These are phyloP conservation scores for Euborellia annulipes DNA, from an alignment of 1,140 invertebrate species.

Conservation along the genomic window DNA sequence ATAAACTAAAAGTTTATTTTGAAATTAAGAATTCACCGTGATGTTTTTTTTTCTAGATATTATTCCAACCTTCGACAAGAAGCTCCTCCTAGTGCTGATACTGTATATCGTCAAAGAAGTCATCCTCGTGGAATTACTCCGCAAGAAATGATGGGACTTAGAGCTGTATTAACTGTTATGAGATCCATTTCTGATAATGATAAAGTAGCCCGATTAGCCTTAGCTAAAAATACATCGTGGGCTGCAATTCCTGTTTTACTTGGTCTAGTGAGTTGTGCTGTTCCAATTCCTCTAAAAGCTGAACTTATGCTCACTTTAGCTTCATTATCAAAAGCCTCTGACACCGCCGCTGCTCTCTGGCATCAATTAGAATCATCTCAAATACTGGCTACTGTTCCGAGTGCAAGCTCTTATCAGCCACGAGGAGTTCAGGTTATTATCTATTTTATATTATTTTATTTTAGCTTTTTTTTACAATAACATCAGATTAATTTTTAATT, in stretches of 20 bases:
- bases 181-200: conserved; percentile 54
- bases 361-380: conserved; percentile 72
- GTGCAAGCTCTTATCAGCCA: conserved; percentile 43
- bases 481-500: conserved; percentile 12
- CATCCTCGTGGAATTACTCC: conserved; percentile 55
- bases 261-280: conserved; percentile 68
- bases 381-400: conserved; percentile 53
- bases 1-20: too few relatives aligned
- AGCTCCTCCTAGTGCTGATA: conserved; percentile 38
- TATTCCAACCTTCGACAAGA: conserved; percentile 46
- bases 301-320: conserved; percentile 60
- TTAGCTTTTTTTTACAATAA: too few relatives aligned
- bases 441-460: not conserved
- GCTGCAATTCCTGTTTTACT: conserved; percentile 60
- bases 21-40: too few relatives aligned
- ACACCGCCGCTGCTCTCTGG: conserved; percentile 67
- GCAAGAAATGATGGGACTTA: conserved; percentile 73
- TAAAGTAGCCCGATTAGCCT: conserved; percentile 54
- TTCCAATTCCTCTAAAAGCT: conserved; percentile 71
- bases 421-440: conserved; percentile 36
- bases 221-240: conserved; percentile 79
- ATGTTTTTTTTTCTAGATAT: conserved; percentile 25
- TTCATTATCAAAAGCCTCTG: conserved; percentile 53
- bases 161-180: conserved; percentile 62
- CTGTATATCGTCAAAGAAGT: conserved; percentile 42